These are phyloP conservation scores for Philereme transversata DNA, from an alignment of 2,888 invertebrate genomes.

Conservation along the genomic window DNA sequence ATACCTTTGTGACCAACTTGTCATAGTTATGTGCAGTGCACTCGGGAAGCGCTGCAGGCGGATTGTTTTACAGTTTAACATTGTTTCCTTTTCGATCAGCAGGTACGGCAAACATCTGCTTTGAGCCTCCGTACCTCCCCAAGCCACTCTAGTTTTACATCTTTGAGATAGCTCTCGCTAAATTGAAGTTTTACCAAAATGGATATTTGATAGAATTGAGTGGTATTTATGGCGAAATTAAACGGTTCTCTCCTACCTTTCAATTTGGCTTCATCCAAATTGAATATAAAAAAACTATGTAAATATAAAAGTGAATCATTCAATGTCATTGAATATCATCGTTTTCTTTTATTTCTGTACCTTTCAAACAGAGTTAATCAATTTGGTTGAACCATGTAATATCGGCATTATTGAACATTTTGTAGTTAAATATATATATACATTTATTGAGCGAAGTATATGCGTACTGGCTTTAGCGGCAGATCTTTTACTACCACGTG, in stretches of 20 bases:
- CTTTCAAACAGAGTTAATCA: background rate
- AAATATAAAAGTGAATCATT: too few species aligned
- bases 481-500: slow-evolving; percentile 48
- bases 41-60: slow-evolving; percentile 59
- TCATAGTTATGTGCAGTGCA: slow-evolving; percentile 44
- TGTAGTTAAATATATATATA: background rate
- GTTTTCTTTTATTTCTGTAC: too few species aligned
- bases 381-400: too few species aligned
- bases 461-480: slow-evolving; percentile 23
- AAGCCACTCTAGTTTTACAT: slow-evolving; percentile 51
- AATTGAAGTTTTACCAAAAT: slow-evolving; percentile 21
- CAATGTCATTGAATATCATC: too few species aligned
- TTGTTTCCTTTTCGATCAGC: slow-evolving; percentile 75
- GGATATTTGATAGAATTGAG: background rate
- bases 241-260: too few species aligned
- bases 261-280: too few species aligned
- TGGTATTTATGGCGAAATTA: background rate
- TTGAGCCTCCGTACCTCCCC: slow-evolving; percentile 52
- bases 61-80: slow-evolving; percentile 76
- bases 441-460: slow-evolving; percentile 3
- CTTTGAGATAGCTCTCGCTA: slow-evolving; percentile 49
- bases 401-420: too few species aligned
- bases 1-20: slow-evolving; percentile 50
- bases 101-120: slow-evolving; percentile 63
- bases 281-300: too few species aligned